phyloP scores from a whole-genome alignment of 2,888 invertebrate species.

The Rhabditophanes sp. region DNA sequence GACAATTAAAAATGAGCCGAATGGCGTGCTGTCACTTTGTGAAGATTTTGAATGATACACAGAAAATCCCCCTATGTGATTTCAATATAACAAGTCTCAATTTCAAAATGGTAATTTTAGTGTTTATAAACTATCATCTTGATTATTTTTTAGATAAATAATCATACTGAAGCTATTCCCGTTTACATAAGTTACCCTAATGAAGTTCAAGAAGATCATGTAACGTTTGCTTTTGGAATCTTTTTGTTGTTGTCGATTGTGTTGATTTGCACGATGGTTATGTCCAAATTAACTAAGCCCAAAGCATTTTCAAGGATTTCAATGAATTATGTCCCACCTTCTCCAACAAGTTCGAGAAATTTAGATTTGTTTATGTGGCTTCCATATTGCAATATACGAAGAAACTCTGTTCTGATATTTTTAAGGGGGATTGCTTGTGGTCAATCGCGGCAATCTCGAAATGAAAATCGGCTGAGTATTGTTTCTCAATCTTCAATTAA shows the following conservation, averaged over 20 bases:
- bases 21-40: conserved; percentile 16
- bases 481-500: no score
- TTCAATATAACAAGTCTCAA: not conserved
- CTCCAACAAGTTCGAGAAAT: no score
- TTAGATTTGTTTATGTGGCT: no score
- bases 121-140: not conserved
- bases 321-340: no score
- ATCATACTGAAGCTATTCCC: not conserved
- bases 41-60: conserved; percentile 11
- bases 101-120: not conserved
- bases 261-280: conserved; percentile 17
- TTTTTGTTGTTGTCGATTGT: conserved; percentile 19
- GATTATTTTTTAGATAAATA: conserved; percentile 1
- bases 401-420: no score
- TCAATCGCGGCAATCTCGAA: no score
- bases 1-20: conserved; percentile 14
- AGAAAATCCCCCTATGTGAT: conserved; percentile 1
- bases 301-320: no score
- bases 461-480: no score
- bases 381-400: no score
- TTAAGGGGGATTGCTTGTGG: no score
- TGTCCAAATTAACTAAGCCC: conserved; percentile 19
- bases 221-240: conserved; percentile 20
- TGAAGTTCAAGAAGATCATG: conserved; percentile 21
- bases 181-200: conserved; percentile 1